Evolutionary conservation across 1,140 invertebrate species (phyloP).

Genomic region (Achroia grisella): DNA sequence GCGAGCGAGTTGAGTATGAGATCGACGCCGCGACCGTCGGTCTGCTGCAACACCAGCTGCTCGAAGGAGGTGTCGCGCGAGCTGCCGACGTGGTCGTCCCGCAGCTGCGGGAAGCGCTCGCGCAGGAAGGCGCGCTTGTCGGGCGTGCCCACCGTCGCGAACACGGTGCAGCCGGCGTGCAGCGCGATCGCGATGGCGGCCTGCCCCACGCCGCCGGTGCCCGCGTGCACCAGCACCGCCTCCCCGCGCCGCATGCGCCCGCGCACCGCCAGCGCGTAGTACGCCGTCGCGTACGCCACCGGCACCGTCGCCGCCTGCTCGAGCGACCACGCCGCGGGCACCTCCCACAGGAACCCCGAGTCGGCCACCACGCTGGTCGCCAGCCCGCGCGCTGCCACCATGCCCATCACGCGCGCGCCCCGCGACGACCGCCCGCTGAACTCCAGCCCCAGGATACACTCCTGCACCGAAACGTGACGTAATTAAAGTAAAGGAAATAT

Average conservation of each 20-base stretch:
- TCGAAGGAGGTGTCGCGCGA: conserved; percentile 95
- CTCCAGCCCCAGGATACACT: conserved; percentile 95
- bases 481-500: too few relatives aligned
- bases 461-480: conserved; percentile 74
- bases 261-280: conserved; percentile 92
- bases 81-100: conserved; percentile 90
- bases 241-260: conserved; percentile 90
- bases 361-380: conserved; percentile 92
- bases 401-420: conserved; percentile 93
- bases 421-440: conserved; percentile 87
- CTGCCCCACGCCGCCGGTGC: conserved; percentile 96
- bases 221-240: conserved; percentile 93
- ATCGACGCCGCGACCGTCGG: conserved; percentile 91
- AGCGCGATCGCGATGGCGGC: conserved; percentile 95
- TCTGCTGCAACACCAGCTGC: conserved; percentile 85
- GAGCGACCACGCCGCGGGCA: conserved; percentile 91
- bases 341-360: conserved; percentile 90
- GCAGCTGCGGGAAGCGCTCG: conserved; percentile 86
- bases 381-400: conserved; percentile 90
- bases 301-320: conserved; percentile 96
- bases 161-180: conserved; percentile 88
- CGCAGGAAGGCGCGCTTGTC: conserved; percentile 93
- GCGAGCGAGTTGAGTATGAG: conserved; percentile 95
- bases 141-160: conserved; percentile 89
- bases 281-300: conserved; percentile 93